Base-by-base conservation (phyloP, 2,113 vertebrate species). In the Turnix velox region DNA sequence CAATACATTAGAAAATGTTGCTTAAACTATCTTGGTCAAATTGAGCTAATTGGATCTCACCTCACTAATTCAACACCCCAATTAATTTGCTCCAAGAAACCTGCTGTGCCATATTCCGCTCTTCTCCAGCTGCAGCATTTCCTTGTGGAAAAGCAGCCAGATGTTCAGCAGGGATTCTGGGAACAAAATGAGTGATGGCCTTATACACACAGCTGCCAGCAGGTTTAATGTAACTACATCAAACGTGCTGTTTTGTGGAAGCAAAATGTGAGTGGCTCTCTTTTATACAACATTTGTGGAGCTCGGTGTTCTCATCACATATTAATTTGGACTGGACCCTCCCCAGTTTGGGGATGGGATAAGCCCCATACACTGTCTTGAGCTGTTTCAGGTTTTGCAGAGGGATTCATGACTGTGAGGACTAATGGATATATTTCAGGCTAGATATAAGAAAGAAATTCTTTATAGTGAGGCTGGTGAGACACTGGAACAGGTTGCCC, bases 21-120 rank as follows among this genome's bases (percentile, higher is more conserved):
- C 65, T 88, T 63, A 63, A 80, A 87, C 68, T 69, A 78, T 51
- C 68, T 51, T 55, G 87, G 84, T 93, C 87, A 75, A 19, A 71
- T 28, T 5, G 68, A 87, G 51, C 39, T 93, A 87, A 88, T 90
- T 88, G 65, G 35, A 33, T 80, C 39, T 84, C 63, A 84, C 87
- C 73, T 91, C 57, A 13, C 59, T 87, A 74, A 92, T 81, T 92
- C 77, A 78, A 54, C 63, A 35, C 43, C 46, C n/a, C 43, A 39
- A 25, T 92, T 92, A 94, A 91, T 92, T 77, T 0, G 24, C 28
- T 80, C 42, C 2, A 31, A 30, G 77, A 16, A 39, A 18, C 22
- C 45, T 14, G 33, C 48, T 72, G 46, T 12, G 48, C 52, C 63
- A 23, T 14, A 30, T 49, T 77, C 23, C 18, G 68, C 91, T 46